Evolutionary conservation across 1,140 invertebrate genomes (phyloP).

Genomic region (Bombus fervidus): DNA sequence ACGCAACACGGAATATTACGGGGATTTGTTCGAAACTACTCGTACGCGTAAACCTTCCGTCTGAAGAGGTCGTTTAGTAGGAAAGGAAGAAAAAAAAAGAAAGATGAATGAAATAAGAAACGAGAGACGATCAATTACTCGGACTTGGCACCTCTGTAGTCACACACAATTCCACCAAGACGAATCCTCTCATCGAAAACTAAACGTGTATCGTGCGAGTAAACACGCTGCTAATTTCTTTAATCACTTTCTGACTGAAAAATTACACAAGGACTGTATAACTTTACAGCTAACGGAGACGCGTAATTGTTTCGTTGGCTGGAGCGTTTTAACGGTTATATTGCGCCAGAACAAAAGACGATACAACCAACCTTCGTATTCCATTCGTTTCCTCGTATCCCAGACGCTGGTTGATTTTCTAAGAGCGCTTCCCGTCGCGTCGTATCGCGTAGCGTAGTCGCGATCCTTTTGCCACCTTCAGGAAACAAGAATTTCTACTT

Average conservation of each 20-base stretch:
- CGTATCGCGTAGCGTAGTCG: not conserved
- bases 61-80: not conserved
- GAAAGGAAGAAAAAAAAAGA: not conserved
- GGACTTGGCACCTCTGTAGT: not conserved
- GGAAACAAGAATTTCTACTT: not conserved
- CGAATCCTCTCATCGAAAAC: not conserved
- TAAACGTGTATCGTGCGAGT: not conserved
- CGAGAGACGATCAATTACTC: not conserved
- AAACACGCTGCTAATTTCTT: not conserved
- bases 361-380: not conserved
- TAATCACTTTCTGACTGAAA: not conserved
- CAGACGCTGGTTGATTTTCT: not conserved
- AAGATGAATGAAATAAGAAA: not conserved
- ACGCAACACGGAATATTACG: constrained; percentile 50
- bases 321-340: not conserved
- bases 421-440: not conserved
- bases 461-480: not conserved
- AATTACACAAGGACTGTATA: not conserved
- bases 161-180: no score
- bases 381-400: not conserved
- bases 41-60: not conserved
- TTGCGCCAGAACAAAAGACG: not conserved
- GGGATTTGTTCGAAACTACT: constrained; percentile 34
- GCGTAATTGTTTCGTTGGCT: not conserved
- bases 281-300: not conserved